Conservation (phyloP, 2,888 invertebrate genomes). For the Folsomia manolachei region DNA sequence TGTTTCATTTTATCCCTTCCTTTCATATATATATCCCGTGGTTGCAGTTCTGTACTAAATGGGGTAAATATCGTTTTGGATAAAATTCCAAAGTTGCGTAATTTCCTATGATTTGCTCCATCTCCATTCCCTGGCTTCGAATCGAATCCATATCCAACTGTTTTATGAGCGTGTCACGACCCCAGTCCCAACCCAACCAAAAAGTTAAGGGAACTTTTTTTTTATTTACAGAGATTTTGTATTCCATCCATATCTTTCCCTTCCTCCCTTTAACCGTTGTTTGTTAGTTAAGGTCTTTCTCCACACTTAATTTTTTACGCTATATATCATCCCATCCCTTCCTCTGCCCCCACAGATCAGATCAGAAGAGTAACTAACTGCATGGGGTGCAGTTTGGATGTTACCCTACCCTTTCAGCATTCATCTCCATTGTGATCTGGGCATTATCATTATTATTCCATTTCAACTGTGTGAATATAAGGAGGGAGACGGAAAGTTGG, state of each 20-base stretch:
- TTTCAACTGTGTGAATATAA: not conserved
- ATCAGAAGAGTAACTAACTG: too few species aligned
- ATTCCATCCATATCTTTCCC: too few species aligned
- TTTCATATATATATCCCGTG: too few species aligned
- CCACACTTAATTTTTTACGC: not conserved
- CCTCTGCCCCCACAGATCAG: not conserved
- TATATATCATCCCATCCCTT: not conserved
- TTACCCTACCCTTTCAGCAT: too few species aligned
- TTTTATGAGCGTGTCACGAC: constrained; percentile 22
- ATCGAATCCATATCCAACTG: constrained; percentile 7
- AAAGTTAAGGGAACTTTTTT: not conserved
- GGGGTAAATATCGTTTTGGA: not conserved
- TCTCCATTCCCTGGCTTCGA: too few species aligned
- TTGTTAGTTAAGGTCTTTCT: not conserved
- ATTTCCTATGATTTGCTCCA: too few species aligned
- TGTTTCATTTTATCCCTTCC: too few species aligned
- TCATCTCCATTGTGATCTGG: not conserved
- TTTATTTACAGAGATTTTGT: too few species aligned
- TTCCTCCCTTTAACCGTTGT: too few species aligned
- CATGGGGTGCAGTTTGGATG: not conserved
- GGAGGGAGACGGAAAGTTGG: not conserved
- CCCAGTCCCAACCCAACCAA: constrained; percentile 12
- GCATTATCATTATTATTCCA: not conserved
- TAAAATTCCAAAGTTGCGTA: not conserved
- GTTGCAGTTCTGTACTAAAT: too few species aligned